Percentiles rank a stretch among this genome's conserved stretches.
Evolutionary conservation across 2,797 vertebrate genomes (phyloP).

Genomic region (Sebastolobus altivelis): DNA sequence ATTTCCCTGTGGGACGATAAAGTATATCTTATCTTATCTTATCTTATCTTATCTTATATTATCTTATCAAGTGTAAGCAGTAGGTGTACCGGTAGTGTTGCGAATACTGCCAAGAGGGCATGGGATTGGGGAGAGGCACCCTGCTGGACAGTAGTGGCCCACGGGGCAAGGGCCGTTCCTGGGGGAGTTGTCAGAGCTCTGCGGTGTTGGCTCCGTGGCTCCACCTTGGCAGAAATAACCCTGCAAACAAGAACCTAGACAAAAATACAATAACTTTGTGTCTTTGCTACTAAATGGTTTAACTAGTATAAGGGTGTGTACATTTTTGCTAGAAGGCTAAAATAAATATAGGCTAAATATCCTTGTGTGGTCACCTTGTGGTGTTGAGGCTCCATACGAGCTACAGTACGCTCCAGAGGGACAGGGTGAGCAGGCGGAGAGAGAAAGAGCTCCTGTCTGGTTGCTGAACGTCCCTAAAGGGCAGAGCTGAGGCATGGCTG

Average conservation of each 20-base stretch:
- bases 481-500: constrained; percentile 84
- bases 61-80: neutral
- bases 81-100: constrained; percentile 85
- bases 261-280: neutral
- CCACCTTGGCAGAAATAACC: constrained; percentile 92
- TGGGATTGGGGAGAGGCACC: constrained; percentile 84
- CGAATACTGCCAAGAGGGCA: constrained; percentile 90
- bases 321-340: neutral
- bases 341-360: neutral
- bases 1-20: too few relatives aligned
- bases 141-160: constrained; percentile 91
- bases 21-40: too few relatives aligned
- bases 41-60: too few relatives aligned
- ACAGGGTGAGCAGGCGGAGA: constrained; percentile 86
- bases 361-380: constrained; percentile 84
- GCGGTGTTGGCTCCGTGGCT: constrained; percentile 83
- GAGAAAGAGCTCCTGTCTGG: constrained; percentile 81
- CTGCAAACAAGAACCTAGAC: constrained; percentile 86
- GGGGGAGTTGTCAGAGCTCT: constrained; percentile 67
- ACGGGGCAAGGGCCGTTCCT: constrained; percentile 89
- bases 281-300: neutral
- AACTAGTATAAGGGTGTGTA: neutral
- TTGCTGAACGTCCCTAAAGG: constrained; percentile 88
- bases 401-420: constrained; percentile 89
- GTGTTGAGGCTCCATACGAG: constrained; percentile 85